Base-by-base conservation (phyloP, 2,888 invertebrate species). In the Muschampia plurimacula region DNA sequence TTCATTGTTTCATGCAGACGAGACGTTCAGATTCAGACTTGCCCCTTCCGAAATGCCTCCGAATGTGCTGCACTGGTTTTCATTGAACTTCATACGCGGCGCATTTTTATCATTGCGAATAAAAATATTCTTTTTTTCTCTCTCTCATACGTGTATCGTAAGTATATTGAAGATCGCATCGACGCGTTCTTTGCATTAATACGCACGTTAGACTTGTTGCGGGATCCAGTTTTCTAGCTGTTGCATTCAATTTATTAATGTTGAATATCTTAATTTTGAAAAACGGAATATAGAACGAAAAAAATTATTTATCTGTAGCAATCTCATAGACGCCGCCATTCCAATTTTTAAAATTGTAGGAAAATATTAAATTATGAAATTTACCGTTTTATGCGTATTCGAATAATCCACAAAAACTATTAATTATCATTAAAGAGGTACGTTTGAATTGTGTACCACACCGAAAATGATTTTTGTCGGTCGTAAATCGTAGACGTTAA, bases 1-100 rank as follows among this genome's bases (percentile, higher is more conserved):
- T 75, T 82, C 80, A 89, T 92, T 93, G 89, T 92, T 90, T 88
- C 86, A 83, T 81, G 84, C 83, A 88, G 85, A 87, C 86, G 83
- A 83, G 81, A 82, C 57, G 80, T 80, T 81, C 64, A 46, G 44
- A 46, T 49, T 52, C 76, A 79, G 84, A 84, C 85, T 84, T 86
- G 86, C 88, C 89, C 90, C 88, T 89, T 88, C 86, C 79, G 81
- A 81, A 83, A 86, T 52, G 15, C 83, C 83, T 85, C 83, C 79
- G 78, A 72, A 67, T 72, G 80, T 80, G 82, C 83, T 90, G 91
- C 92, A 89, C 90, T 90, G 89, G 86, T 86, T 91, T 91, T 92
- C 89, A 92, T 93, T 92, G 82, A 89, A 89, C 86, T 91, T 82
- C 81, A 87, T 86, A 81, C 84, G 77, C 62, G 41, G 12, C 39